Evolutionary conservation across 2,797 vertebrate species (phyloP).

Genomic region (Acropternis orthonyx): DNA sequence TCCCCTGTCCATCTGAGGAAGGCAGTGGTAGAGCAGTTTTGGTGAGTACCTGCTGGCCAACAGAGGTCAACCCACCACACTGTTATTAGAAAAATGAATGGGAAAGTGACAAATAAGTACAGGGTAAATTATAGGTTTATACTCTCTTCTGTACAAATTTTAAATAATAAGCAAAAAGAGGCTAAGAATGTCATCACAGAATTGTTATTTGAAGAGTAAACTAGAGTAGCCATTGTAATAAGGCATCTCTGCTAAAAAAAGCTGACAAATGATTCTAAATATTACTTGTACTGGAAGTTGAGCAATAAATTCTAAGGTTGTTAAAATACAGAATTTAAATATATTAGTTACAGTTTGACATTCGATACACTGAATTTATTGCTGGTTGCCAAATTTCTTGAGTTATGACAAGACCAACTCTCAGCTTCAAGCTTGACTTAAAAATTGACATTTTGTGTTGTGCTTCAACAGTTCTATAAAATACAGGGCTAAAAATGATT

Average conservation of each 20-base stretch:
- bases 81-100: background rate
- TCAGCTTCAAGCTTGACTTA: constrained; percentile 20
- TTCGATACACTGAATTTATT: background rate
- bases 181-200: background rate
- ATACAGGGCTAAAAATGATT: constrained; percentile 19
- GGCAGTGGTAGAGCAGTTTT: background rate
- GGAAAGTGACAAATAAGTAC: background rate
- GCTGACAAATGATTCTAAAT: background rate
- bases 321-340: constrained; percentile 7
- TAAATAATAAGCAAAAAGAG: background rate
- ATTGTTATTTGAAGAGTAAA: background rate
- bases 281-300: background rate
- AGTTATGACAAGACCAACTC: background rate
- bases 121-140: background rate
- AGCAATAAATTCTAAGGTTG: background rate
- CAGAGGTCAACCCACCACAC: background rate
- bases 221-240: background rate
- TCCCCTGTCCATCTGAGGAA: background rate
- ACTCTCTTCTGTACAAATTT: background rate
- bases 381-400: background rate
- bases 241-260: background rate
- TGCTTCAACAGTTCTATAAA: background rate
- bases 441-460: background rate
- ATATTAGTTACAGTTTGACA: background rate
- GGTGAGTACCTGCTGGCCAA: background rate